These are phyloP conservation scores for Ceratosolen solmsi DNA, from an alignment of 1,140 invertebrate genomes.

Conservation along the genomic window DNA sequence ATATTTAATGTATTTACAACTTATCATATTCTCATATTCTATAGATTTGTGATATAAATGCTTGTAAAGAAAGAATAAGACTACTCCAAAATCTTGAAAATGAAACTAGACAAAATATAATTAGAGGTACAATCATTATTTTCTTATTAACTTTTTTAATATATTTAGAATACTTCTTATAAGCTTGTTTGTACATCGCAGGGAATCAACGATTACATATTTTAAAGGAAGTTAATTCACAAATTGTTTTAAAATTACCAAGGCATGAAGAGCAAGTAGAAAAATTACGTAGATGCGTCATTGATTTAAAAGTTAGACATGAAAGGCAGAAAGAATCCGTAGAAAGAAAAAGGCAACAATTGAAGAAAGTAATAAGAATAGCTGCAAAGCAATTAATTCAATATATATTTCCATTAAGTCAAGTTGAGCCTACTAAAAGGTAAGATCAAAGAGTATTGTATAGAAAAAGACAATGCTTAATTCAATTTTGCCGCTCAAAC, in stretches of 20 bases:
- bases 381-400: conserved; percentile 81
- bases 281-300: conserved; percentile 76
- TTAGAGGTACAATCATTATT: conserved; percentile 69
- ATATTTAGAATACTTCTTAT: background rate
- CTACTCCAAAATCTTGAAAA: conserved; percentile 78
- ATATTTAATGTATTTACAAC: conserved; percentile 39
- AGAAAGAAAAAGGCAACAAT: conserved; percentile 73
- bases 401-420: conserved; percentile 84
- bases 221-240: conserved; percentile 76
- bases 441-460: too few relatives aligned
- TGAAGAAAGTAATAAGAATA: conserved; percentile 78
- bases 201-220: conserved; percentile 72
- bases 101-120: conserved; percentile 77
- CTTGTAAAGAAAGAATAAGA: conserved; percentile 77
- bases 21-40: conserved; percentile 53
- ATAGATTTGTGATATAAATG: conserved; percentile 78
- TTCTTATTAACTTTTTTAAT: background rate
- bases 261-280: conserved; percentile 78
- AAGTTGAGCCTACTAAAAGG: conserved; percentile 75
- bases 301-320: conserved; percentile 72
- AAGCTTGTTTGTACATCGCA: conserved; percentile 49
- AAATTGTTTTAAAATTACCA: conserved; percentile 75
- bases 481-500: too few relatives aligned
- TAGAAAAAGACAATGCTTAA: too few relatives aligned
- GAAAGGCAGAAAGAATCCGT: conserved; percentile 74